phyloP scores from a whole-genome alignment of 2,797 vertebrate genomes.

The Tragelaphus oryx region DNA sequence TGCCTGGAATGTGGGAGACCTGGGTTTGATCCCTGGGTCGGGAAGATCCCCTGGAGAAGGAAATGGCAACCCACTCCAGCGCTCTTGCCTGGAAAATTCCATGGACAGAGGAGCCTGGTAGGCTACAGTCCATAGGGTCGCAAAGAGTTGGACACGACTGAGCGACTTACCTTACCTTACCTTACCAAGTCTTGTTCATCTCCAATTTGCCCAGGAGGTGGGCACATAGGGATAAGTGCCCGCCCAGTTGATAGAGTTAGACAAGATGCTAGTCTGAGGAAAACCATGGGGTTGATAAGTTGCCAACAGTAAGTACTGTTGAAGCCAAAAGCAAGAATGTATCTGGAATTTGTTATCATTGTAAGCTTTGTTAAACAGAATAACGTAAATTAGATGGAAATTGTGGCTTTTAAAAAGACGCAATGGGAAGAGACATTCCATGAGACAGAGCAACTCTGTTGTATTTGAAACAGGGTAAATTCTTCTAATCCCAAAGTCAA shows the following conservation, averaged over 20 bases:
- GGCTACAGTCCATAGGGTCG: too few relatives aligned
- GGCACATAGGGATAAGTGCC: neutral
- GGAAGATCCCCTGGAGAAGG: too few relatives aligned
- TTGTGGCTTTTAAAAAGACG: conserved; percentile 3
- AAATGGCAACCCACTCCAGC: too few relatives aligned
- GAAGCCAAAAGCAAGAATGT: neutral
- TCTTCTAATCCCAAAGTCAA: conserved; percentile 26
- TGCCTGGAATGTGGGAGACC: too few relatives aligned
- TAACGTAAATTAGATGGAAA: neutral
- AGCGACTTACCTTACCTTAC: too few relatives aligned
- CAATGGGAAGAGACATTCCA: neutral
- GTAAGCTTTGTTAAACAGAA: neutral
- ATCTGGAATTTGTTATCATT: neutral
- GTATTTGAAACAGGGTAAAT: neutral
- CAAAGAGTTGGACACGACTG: too few relatives aligned
- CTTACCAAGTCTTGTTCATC: neutral
- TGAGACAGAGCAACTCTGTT: neutral
- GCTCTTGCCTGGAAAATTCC: too few relatives aligned
- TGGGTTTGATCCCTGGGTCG: too few relatives aligned
- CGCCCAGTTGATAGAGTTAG: neutral
- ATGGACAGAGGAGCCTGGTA: too few relatives aligned
- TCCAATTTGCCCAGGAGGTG: neutral
- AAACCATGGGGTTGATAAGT: neutral
- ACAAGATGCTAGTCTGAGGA: neutral
- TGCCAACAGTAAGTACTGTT: neutral